A percentile compares a stretch with the other conserved stretches of the same genome.
phyloP scores from a whole-genome alignment of 2,888 invertebrate genomes.

The Spisula solida region DNA sequence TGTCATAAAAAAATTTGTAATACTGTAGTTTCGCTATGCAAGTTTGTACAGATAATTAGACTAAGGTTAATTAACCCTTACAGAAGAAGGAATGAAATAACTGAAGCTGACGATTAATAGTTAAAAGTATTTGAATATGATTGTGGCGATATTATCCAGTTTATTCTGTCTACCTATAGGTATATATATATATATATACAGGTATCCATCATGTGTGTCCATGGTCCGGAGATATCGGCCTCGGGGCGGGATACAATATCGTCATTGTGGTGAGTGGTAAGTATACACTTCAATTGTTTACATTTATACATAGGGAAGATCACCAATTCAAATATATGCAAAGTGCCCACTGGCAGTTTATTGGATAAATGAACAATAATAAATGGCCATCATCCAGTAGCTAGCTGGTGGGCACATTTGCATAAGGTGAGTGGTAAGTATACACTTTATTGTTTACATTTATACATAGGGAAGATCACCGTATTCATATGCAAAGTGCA shows the following conservation, averaged over 20 bases:
- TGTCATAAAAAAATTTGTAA: too few relatives aligned
- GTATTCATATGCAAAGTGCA: too few relatives aligned
- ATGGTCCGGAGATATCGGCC: not conserved
- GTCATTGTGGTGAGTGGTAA: constrained; percentile 17
- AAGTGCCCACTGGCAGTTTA: too few relatives aligned
- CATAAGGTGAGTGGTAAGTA: too few relatives aligned
- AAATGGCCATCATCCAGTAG: too few relatives aligned
- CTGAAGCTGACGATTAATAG: not conserved
- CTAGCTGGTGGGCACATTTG: too few relatives aligned
- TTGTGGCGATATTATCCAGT: not conserved
- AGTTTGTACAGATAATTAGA: not conserved
- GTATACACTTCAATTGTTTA: constrained; percentile 19
- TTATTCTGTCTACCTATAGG: not conserved
- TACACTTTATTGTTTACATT: constrained; percentile 19
- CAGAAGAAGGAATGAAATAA: not conserved
- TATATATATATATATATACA: not conserved
- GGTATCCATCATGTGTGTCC: constrained; percentile 34
- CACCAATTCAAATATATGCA: too few relatives aligned
- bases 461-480: too few relatives aligned
- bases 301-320: not conserved
- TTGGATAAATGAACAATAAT: too few relatives aligned
- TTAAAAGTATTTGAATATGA: not conserved
- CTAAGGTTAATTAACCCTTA: too few relatives aligned
- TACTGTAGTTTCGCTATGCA: not conserved
- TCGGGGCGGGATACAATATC: not conserved